phyloP scores from a whole-genome alignment of 2,888 invertebrate species.

The Clanis bilineata region DNA sequence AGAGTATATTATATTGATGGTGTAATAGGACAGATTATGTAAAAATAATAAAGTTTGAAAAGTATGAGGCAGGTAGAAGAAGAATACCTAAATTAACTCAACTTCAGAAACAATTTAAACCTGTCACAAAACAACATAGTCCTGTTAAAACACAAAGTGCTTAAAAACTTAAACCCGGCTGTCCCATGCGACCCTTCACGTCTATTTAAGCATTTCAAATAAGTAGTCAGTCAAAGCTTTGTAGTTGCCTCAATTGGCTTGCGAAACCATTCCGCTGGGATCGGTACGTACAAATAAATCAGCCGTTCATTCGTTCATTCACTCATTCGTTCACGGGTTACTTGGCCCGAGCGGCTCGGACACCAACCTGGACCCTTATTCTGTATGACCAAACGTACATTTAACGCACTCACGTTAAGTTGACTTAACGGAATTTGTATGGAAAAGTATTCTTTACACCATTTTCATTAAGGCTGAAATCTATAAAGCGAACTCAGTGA shows the following conservation, averaged over 20 bases:
- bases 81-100: no score
- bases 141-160: conserved; percentile 9
- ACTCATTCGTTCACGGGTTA: conserved; percentile 41
- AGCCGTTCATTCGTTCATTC: conserved; percentile 55
- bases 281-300: conserved; percentile 60
- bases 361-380: no score
- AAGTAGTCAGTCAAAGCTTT: conserved; percentile 64
- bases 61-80: no score
- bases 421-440: no score
- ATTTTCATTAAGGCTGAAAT: no score
- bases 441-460: no score
- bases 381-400: no score
- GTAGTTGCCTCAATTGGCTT: conserved; percentile 61
- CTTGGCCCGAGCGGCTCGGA: conserved; percentile 28
- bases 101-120: not conserved
- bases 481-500: no score
- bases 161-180: conserved; percentile 15
- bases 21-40: not conserved
- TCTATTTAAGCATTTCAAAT: conserved; percentile 66
- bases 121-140: not conserved
- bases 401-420: no score
- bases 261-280: conserved; percentile 48
- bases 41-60: not conserved
- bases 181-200: conserved; percentile 33
- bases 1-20: no score